A percentile compares a stretch with the other conserved stretches of the same genome.
Evolutionary conservation across 2,797 vertebrate genomes (phyloP).

Genomic region (Agapornis canus): DNA sequence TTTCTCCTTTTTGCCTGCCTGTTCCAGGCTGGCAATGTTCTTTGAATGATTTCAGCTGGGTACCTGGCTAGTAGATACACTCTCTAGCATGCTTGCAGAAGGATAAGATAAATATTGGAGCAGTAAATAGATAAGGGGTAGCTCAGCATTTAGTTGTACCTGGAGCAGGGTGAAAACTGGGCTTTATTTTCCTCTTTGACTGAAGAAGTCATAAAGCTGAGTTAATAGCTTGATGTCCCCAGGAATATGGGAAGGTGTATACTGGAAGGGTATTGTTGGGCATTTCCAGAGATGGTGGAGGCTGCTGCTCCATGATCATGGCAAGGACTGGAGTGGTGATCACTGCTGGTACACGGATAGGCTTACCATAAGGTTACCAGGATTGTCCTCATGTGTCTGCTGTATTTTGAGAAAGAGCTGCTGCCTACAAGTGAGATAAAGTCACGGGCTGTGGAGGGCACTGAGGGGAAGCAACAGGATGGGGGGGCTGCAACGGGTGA

Average conservation of each 20-base stretch:
- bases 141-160: neutral
- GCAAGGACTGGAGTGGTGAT: neutral
- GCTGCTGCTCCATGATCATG: neutral
- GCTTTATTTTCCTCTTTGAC: neutral
- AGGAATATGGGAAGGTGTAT: neutral
- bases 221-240: neutral
- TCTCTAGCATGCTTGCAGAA: neutral
- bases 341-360: neutral
- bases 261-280: neutral
- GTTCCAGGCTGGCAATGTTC: neutral
- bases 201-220: neutral
- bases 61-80: neutral
- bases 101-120: neutral
- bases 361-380: neutral
- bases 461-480: neutral
- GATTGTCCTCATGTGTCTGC: neutral
- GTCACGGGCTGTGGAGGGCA: neutral
- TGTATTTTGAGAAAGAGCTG: neutral
- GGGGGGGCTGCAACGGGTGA: neutral
- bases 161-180: neutral
- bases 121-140: neutral
- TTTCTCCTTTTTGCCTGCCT: neutral
- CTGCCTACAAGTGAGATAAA: neutral
- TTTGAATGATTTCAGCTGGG: neutral
- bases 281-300: neutral